Evolutionary conservation across 2,888 invertebrate species (phyloP).

Genomic region (Philaethria dido): DNA sequence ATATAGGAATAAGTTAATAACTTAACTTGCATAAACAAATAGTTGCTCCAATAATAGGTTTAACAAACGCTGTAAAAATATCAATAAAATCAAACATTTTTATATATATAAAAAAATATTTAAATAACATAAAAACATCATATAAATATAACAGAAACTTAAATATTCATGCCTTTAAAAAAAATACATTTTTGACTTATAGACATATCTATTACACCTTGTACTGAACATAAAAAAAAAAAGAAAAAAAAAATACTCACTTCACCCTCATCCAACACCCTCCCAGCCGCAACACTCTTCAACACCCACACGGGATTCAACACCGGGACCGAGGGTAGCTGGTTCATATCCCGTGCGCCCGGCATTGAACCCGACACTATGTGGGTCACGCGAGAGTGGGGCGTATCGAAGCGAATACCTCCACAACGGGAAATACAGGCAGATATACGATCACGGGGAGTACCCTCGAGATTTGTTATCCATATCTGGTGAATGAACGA

Average conservation of each 20-base stretch:
- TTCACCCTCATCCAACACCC: conserved; percentile 60
- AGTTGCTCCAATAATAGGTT: too few species aligned
- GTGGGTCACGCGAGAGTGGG: conserved; percentile 90
- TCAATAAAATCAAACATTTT: too few species aligned
- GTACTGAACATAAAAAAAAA: background rate
- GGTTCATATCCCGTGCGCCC: conserved; percentile 66
- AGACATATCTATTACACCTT: too few species aligned
- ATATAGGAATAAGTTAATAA: too few species aligned
- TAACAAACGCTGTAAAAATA: too few species aligned
- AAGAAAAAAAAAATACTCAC: conserved; percentile 46
- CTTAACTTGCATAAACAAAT: too few species aligned
- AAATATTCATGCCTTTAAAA: too few species aligned
- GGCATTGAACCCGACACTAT: conserved; percentile 46
- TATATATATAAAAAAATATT: too few species aligned
- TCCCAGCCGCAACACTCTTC: conserved; percentile 47
- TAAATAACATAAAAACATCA: too few species aligned
- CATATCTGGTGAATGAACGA: conserved; percentile 59
- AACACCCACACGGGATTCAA: conserved; percentile 85
- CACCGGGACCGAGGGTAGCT: conserved; percentile 90
- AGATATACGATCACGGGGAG: conserved; percentile 65
- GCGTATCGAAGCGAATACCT: conserved; percentile 90
- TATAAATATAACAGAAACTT: too few species aligned
- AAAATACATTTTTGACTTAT: too few species aligned
- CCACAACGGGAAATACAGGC: conserved; percentile 85
- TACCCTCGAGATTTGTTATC: conserved; percentile 67